Evolutionary conservation across 2,113 vertebrate species (phyloP).

Genomic region (Chloropsis hardwickii): DNA sequence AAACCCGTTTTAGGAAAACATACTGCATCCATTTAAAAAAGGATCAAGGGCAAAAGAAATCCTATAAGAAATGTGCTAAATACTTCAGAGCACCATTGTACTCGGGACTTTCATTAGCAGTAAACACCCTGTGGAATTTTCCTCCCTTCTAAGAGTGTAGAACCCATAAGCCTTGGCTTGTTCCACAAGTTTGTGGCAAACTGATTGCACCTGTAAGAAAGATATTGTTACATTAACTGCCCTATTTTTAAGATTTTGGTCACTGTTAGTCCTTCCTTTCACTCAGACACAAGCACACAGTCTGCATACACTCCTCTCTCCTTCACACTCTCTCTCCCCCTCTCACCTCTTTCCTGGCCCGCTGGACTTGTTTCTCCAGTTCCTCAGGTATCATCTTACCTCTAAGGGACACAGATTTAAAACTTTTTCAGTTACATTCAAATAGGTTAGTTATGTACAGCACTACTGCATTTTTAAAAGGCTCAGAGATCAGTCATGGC

Average conservation of each 20-base stretch:
- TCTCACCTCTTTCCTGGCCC: constrained; percentile 80
- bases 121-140: constrained; percentile 1
- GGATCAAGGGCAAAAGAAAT: neutral
- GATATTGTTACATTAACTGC: neutral
- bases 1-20: neutral
- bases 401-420: constrained; percentile 77
- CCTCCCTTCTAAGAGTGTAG: neutral
- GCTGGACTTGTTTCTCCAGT: constrained; percentile 79
- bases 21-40: neutral
- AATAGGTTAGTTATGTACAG: constrained; percentile 2
- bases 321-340: neutral
- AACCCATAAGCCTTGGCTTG: neutral
- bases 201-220: neutral
- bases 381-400: constrained; percentile 86
- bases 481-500: neutral
- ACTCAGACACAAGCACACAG: neutral
- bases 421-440: constrained; percentile 65
- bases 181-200: neutral
- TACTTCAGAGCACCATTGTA: neutral
- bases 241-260: neutral
- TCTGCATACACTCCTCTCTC: neutral
- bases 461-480: constrained; percentile 28
- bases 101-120: neutral
- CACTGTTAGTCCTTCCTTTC: neutral
- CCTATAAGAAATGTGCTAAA: neutral